phyloP scores from a whole-genome alignment of 2,888 invertebrate species.

The Drosophila anomalata region DNA sequence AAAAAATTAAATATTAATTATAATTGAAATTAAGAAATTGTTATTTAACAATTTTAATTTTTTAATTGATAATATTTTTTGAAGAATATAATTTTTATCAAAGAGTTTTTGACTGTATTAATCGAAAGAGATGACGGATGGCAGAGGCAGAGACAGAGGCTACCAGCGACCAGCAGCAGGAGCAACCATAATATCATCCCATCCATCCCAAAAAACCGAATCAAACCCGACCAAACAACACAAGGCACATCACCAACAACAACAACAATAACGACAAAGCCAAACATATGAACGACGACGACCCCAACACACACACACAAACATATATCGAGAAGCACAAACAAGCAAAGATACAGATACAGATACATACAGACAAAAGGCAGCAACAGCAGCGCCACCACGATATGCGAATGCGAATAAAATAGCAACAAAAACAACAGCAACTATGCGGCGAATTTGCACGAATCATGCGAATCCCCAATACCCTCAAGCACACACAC shows the following conservation, averaged over 20 bases:
- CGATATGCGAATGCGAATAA: conserved; percentile 80
- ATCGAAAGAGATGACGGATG: conserved; percentile 61
- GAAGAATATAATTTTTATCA: not conserved
- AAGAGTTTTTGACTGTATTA: conserved; percentile 21
- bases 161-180: conserved; percentile 54
- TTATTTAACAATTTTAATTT: not conserved
- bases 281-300: conserved; percentile 54
- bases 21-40: too few relatives aligned
- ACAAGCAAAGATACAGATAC: conserved; percentile 22
- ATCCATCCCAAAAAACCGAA: conserved; percentile 80
- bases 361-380: conserved; percentile 53
- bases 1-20: not conserved
- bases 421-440: conserved; percentile 61
- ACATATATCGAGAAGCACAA: conserved; percentile 34
- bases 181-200: conserved; percentile 78
- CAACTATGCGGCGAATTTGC: conserved; percentile 79
- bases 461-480: conserved; percentile 81
- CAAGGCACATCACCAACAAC: conserved; percentile 25
- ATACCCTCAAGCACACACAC: conserved; percentile 47
- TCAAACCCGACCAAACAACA: conserved; percentile 80
- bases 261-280: conserved; percentile 45
- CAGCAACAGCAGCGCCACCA: conserved; percentile 45
- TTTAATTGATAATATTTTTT: not conserved
- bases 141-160: conserved; percentile 48
- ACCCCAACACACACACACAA: conserved; percentile 45